Evolutionary conservation across 2,113 vertebrate genomes (phyloP), one percentile per base, ranked within the genome.

Genomic region (Megaceryle maxima): DNA sequence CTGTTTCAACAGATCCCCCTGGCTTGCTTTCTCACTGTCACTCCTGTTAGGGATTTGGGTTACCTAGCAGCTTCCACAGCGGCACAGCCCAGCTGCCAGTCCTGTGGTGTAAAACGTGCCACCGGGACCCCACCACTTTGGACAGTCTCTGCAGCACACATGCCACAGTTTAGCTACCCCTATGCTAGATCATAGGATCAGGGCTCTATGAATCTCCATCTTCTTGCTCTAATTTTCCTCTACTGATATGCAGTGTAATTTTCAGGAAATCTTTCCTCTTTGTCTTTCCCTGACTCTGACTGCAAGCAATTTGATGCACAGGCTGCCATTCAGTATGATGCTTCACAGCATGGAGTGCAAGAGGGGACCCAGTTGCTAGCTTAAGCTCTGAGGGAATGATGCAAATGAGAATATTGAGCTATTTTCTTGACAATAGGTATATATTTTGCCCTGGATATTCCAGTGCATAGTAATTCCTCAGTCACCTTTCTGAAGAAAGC

Each of bases 121-220:
- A 63, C 43, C 7, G 8, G 46, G 56, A 83, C 44, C 44, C 35
- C 41, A 39, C 10, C 0, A 1, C 51, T 46, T 78, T 21, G 16
- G 48, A 25, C 35, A 55, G 51, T 0, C 1, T 39, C 35, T 57
- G 83, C 73, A 74, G 73, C 0, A 0, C 6, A 20, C 22, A 1
- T 41, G 41, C 31, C 19, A 2, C 9, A 3, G 21, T 80, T 39
- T 48, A 6, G 39, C 56, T 80, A 21, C 9, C 37, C 11, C 21
- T 68, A 17, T 14, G 69, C 68, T 39, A 70, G 44, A 48, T 10
- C 16, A 18, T 3, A 62, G 50, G 28, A 50, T 41, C 46, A 22
- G 56, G 43, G 48, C 55, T 96, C 39, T 48, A 51, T 35, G 60
- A 35, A 43, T 18, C n/a, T 70, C 41, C 41, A 26, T 28, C 44